Evolutionary conservation across 2,113 vertebrate species (phyloP), one percentile per base, ranked within the genome.

Genomic region (Probosciger aterrimus): DNA sequence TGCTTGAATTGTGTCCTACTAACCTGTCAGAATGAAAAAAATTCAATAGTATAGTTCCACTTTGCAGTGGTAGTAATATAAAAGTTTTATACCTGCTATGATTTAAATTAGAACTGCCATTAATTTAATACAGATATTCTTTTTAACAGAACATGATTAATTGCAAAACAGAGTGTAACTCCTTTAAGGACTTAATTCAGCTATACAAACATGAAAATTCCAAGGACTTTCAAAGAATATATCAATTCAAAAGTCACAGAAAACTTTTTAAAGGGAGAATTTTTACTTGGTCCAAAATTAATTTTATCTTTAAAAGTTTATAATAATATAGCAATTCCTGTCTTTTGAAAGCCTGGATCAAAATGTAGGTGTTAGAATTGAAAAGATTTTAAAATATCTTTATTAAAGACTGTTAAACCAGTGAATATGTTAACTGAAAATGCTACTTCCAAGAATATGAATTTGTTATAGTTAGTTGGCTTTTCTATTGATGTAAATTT

Each of bases 21-120:
- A 96, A 96, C 14, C 53, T 95, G 88, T 88, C 90, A 97, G 84
- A 86, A 78, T 95, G 93, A 97, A 97, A 57, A 57, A n/a, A 98
- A 97, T 95, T 96, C 88, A 92, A 84, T 82, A 78, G 11, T 87
- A 44, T 91, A 73, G 96, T 90, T 85, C 79, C 53, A 93, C 82
- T 96, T 94, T 95, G n/a, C 49, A 75, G 63, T 78, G 49, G 46
- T 88, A 86, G 73, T 76, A 82, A n/a, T 96, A 93, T 47, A 94
- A 94, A 96, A 83, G 9, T 24, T 94, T 94, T 96, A 96, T 96
- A 71, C 8, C 18, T 86, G 28, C 39, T 76, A 76, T 55, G 53
- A 90, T 87, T 96, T 96, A 93, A 96, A 75, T 89, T 88, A 92
- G 77, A 97, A 81, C 59, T 41, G 68, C 19, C 50, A 90, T 80